Evolutionary conservation across 2,113 vertebrate genomes (phyloP), one percentile per base, ranked within the genome.

Genomic region (Corapipo altera): DNA sequence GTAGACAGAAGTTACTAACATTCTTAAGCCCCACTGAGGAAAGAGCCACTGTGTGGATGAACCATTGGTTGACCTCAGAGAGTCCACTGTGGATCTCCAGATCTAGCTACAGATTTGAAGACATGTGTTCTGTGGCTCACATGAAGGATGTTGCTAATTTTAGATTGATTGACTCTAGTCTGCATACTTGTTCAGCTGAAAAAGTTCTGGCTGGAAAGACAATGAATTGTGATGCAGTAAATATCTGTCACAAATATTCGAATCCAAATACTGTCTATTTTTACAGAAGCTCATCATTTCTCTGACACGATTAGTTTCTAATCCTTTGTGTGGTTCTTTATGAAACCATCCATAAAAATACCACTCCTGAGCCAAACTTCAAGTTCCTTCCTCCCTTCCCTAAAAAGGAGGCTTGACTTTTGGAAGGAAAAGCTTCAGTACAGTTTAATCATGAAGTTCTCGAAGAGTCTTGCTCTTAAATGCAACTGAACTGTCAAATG

Each of bases 261-360:
- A 91, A 80, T 95, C 64, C 94, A 93, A 95, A 94, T 92, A 88
- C 76, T 92, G 65, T 92, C 81, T 96, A 85, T 96, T 95, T 96
- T 96, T 95, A 89, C 55, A 89, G 92, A 95, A 93, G 79, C 71
- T 94, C 58, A 95, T 78, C 71, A 84, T 51, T 95, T 91, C 52
- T 74, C 54, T 94, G 81, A 94, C 82, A 89, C 1, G 41, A 87
- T 78, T 85, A 83, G 59, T 32, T 46, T 92, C 80, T 91, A 87
- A 64, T 90, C 73, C 52, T 75, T 89, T 93, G 72, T 89, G 51
- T 80, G 24, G 32, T 9, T 93, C n/a, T 83, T 91, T 80, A 61
- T 83, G 64, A 85, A 82, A 69, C 43, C 5, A 54, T 66, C 87
- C 73, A 64, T 93, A 87, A 92, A 96, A 90, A 91, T 83, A 28